phyloP scores from a whole-genome alignment of 2,113 vertebrate genomes.

The Sisor rabdophorus region DNA sequence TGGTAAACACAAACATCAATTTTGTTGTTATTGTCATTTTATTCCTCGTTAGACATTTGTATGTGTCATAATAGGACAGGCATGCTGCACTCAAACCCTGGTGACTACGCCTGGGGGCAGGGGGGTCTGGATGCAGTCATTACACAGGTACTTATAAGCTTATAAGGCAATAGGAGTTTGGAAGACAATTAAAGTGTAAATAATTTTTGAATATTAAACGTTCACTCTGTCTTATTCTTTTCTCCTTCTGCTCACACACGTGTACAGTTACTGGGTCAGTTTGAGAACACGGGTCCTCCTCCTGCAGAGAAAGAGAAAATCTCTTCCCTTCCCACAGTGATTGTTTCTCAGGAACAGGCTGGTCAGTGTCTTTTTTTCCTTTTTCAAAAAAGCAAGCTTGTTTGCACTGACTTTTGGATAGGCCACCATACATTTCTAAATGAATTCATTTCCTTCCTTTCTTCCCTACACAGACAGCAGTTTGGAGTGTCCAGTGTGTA shows the following conservation, averaged over 20 bases:
- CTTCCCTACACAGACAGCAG: conserved; percentile 73
- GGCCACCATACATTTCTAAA: not conserved
- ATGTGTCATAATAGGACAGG: conserved; percentile 75
- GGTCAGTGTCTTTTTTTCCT: conserved; percentile 66
- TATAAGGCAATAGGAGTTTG: not conserved
- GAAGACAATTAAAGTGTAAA: not conserved
- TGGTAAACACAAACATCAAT: conserved; percentile 70
- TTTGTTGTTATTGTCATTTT: not conserved
- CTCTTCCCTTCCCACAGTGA: conserved; percentile 86
- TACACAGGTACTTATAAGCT: conserved; percentile 78
- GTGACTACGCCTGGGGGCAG: conserved; percentile 96
- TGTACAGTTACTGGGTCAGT: conserved; percentile 85
- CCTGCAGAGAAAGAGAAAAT: conserved; percentile 96
- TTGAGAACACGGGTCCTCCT: conserved; percentile 93
- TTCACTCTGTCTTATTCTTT: conserved; percentile 8
- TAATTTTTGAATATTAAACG: not conserved
- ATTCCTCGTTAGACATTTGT: not conserved
- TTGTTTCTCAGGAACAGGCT: conserved; percentile 93
- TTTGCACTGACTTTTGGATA: not conserved
- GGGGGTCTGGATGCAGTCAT: conserved; percentile 94
- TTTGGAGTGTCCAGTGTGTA: conserved; percentile 95
- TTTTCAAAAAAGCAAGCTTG: not conserved
- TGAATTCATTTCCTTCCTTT: not conserved
- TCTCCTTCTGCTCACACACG: not conserved
- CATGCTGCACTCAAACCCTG: conserved; percentile 94